phyloP scores from a whole-genome alignment of 1,140 invertebrate species.

The Magallana angulata region DNA sequence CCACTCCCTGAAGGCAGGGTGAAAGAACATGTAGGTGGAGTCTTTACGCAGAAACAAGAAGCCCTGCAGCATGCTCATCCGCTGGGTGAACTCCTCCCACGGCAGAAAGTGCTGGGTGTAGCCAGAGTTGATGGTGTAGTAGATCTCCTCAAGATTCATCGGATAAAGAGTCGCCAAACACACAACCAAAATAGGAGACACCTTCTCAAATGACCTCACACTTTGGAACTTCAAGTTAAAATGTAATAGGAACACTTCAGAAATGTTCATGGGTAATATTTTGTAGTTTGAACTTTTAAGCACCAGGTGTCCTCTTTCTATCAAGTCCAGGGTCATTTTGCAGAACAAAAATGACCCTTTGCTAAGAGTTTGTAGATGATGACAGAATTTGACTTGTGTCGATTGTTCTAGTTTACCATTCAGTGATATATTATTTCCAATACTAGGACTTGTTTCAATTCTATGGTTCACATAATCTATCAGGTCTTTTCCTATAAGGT shows the following conservation, averaged over 20 bases:
- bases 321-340: conserved; percentile 94
- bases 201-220: conserved; percentile 91
- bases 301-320: conserved; percentile 94
- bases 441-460: conserved; percentile 87
- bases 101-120: conserved; percentile 83
- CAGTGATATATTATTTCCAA: conserved; percentile 90
- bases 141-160: conserved; percentile 93
- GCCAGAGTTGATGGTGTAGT: conserved; percentile 94
- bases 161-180: conserved; percentile 93
- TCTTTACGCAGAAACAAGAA: conserved; percentile 93
- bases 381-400: conserved; percentile 88
- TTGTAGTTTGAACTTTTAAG: conserved; percentile 95
- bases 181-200: conserved; percentile 87
- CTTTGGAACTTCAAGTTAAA: conserved; percentile 96
- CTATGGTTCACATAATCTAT: conserved; percentile 92
- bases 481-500: conserved; percentile 84
- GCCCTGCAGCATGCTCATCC: conserved; percentile 80
- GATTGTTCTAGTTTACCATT: conserved; percentile 83
- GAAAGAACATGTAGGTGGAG: conserved; percentile 97
- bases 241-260: conserved; percentile 94
- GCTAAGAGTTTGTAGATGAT: conserved; percentile 90
- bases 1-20: conserved; percentile 98
- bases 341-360: conserved; percentile 94
- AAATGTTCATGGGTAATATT: conserved; percentile 92
- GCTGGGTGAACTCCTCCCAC: conserved; percentile 75